Conservation (phyloP, 1,140 invertebrate genomes). For the Hyles euphorbiae region DNA sequence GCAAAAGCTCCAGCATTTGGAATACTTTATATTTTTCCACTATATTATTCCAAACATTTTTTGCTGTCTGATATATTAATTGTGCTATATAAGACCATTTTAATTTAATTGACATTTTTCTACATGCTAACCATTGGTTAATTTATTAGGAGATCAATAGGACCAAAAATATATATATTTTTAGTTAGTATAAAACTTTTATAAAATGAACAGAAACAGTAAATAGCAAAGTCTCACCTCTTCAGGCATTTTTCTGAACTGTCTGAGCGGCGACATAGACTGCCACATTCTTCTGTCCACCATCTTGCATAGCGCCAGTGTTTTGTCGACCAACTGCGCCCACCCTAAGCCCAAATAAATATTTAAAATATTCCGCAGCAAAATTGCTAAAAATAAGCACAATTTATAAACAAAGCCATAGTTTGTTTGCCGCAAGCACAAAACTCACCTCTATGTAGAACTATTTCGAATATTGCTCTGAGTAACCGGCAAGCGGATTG, state of each 20-base stretch:
- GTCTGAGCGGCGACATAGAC: conserved; percentile 98
- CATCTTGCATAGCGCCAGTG: conserved; percentile 98
- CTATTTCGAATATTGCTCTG: conserved; percentile 98
- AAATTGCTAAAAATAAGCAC: not conserved
- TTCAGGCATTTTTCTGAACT: conserved; percentile 98
- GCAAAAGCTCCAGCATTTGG: not conserved
- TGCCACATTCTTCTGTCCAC: conserved; percentile 99
- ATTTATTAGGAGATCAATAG: too few species aligned
- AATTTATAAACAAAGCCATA: not conserved
- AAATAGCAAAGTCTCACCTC: conserved; percentile 77
- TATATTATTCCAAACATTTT: too few species aligned
- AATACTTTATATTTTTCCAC: too few species aligned
- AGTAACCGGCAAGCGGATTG: conserved; percentile 97
- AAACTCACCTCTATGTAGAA: conserved; percentile 74
- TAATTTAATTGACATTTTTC: not conserved
- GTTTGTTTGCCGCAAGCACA: not conserved
- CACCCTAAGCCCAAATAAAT: conserved; percentile 82
- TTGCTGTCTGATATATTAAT: too few species aligned
- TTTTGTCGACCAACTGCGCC: conserved; percentile 98
- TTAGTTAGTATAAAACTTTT: too few species aligned
- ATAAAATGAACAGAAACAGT: too few species aligned
- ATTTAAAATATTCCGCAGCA: not conserved
- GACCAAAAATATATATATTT: too few species aligned
- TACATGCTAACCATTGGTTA: too few species aligned
- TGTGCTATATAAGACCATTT: too few species aligned